Conservation (phyloP, 2,113 vertebrate species). For the Lophius piscatorius region DNA sequence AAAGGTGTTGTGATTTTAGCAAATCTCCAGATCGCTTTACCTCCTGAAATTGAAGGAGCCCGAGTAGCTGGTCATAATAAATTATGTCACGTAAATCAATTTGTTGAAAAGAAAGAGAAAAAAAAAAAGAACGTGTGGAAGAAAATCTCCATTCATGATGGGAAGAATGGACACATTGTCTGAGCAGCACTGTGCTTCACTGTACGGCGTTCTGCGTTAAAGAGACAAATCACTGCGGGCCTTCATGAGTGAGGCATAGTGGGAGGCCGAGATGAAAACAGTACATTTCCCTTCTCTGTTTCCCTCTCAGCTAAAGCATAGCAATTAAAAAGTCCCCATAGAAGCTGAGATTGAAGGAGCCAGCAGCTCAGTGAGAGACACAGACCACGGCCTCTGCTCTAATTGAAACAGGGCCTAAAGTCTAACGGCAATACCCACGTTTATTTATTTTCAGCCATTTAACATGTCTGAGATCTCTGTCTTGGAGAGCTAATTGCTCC, state of each 20-base stretch:
- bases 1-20: slow-evolving; percentile 72
- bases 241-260: slow-evolving; percentile 59
- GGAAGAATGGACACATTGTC: slow-evolving; percentile 76
- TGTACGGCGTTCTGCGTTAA: slow-evolving; percentile 56
- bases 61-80: slow-evolving; percentile 66
- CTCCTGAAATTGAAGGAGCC: slow-evolving; percentile 64
- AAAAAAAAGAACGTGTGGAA: slow-evolving; percentile 40
- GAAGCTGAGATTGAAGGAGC: slow-evolving; percentile 60
- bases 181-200: slow-evolving; percentile 63
- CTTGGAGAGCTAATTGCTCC: slow-evolving; percentile 77
- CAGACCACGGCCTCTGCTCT: slow-evolving; percentile 68
- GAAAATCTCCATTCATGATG: slow-evolving; percentile 73
- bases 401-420: slow-evolving; percentile 77
- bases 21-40: slow-evolving; percentile 71
- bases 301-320: slow-evolving; percentile 66
- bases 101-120: slow-evolving; percentile 28
- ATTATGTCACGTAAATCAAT: slow-evolving; percentile 78
- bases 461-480: slow-evolving; percentile 80
- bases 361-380: slow-evolving; percentile 64
- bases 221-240: slow-evolving; percentile 71
- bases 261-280: slow-evolving; percentile 73
- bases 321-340: slow-evolving; percentile 75
- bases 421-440: slow-evolving; percentile 72
- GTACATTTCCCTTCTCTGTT: slow-evolving; percentile 69
- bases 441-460: slow-evolving; percentile 80